Base-by-base conservation (phyloP, 2,113 vertebrate genomes). In the Passer montanus region DNA sequence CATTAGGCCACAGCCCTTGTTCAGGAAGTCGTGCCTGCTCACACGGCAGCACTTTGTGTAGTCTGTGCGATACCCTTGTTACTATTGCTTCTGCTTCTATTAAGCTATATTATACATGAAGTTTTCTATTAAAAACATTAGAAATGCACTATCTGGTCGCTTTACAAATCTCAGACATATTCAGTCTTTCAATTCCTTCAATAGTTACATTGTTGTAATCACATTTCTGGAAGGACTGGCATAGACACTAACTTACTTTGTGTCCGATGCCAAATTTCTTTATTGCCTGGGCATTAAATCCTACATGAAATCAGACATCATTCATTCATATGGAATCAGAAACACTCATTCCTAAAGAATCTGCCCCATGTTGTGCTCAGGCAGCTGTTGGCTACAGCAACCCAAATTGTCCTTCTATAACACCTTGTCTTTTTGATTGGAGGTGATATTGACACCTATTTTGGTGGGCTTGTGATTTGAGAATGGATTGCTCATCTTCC, bases 21-120 rank as follows among this genome's bases (percentile, higher is more conserved):
- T 88, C 56, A 33, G 50, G 41, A 75, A 72, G 35, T 12, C 5
- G 1, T 23, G 47, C 19, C 28, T 74, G 37, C 24, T 79, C 47
- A 50, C 1, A 1, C 0, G 1, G 13, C 19, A 56, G 35, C 7
- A 18, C 22, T n/a, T 49, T 7, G 8, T 66, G 18, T n/a, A 46
- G 19, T 47, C 49, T 72, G 33, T 21, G 28, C 28, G 23, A 39
- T 18, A 47, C 7, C 21, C 35, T 21, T n/a, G 17, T 24, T 83
- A 31, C 6, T 50, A 11, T 17, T 62, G 8, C 30, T 62, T 24
- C 23, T 41, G 24, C 10, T 64, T 47, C 21, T 37, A 23, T 24
- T 37, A n/a, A 39, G 16, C 35, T 39, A 13, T 12, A 31, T 43
- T 60, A 47, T 16, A 37, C 7, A 26, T 6, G 0, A 46, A 43